phyloP scores from a whole-genome alignment of 2,113 vertebrate species.

The Calcarius ornatus region DNA sequence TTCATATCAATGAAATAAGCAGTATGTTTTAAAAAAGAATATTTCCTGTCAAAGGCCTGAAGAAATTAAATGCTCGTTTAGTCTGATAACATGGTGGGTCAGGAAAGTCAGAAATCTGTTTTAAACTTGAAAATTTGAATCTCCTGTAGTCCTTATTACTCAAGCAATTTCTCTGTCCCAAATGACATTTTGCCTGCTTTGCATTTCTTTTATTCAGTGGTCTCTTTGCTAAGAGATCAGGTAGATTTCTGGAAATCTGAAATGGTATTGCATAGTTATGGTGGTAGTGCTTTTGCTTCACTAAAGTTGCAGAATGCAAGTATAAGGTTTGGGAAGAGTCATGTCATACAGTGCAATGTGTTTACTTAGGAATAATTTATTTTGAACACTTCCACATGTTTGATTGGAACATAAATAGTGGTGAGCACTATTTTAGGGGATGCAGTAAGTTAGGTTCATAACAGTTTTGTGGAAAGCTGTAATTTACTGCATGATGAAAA shows the following conservation, averaged over 20 bases:
- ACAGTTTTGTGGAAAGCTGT: not conserved
- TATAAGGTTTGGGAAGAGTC: not conserved
- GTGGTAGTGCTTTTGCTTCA: not conserved
- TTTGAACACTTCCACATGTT: not conserved
- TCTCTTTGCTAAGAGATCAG: not conserved
- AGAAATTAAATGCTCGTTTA: not conserved
- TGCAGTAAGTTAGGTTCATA: not conserved
- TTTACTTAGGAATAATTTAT: not conserved
- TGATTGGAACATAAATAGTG: fast-evolving
- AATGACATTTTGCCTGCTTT: not conserved
- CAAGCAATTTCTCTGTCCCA: not conserved
- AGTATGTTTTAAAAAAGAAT: not conserved
- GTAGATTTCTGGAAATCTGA: not conserved
- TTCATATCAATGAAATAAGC: not conserved
- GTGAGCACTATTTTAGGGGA: not conserved
- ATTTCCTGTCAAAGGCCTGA: not conserved
- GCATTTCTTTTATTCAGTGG: not conserved
- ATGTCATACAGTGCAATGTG: fast-evolving
- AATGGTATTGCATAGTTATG: not conserved
- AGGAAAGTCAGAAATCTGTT: not conserved
- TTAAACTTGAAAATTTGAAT: not conserved
- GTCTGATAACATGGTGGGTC: not conserved
- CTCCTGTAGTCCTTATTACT: not conserved
- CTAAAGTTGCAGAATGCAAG: not conserved
- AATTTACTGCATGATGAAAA: not conserved